Conservation (phyloP, 2,888 invertebrate species). For the Romanomermis culicivorax region DNA sequence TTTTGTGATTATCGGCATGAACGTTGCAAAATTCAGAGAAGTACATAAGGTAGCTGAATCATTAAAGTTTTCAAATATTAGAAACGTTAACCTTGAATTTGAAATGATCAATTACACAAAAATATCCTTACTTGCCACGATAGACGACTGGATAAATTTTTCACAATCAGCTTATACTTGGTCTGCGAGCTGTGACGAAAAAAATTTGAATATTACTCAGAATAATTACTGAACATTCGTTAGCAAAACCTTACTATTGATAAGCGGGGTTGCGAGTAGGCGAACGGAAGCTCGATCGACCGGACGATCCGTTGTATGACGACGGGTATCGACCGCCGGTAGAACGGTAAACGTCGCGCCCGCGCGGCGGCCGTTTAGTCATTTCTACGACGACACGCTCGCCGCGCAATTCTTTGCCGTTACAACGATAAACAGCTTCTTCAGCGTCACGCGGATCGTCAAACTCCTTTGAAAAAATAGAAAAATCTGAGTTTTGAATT, state of each 20-base stretch:
- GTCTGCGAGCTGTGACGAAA: constrained; percentile 51
- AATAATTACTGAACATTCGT: background rate
- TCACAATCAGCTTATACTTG: constrained; percentile 82
- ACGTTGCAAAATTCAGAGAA: no score
- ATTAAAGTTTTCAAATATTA: no score
- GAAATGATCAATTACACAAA: no score
- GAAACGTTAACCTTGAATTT: no score
- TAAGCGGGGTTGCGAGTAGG: background rate
- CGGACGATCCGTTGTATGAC: background rate
- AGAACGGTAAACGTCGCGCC: background rate
- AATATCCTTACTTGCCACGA: constrained; percentile 99
- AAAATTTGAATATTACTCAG: background rate
- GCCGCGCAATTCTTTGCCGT: constrained; percentile 34
- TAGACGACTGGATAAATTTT: constrained; percentile 88
- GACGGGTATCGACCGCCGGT: background rate
- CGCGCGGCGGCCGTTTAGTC: background rate
- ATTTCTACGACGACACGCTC: constrained; percentile 22
- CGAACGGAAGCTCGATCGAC: background rate
- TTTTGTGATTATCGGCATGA: no score
- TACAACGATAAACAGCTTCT: constrained; percentile 36
- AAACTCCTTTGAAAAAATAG: constrained; percentile 30
- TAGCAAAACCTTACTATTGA: background rate
- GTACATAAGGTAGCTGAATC: no score
- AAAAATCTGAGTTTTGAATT: no score
- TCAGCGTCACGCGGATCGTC: constrained; percentile 35